Evolutionary conservation across 2,113 vertebrate species (phyloP).

Genomic region (Lagenorhynchus albirostris): DNA sequence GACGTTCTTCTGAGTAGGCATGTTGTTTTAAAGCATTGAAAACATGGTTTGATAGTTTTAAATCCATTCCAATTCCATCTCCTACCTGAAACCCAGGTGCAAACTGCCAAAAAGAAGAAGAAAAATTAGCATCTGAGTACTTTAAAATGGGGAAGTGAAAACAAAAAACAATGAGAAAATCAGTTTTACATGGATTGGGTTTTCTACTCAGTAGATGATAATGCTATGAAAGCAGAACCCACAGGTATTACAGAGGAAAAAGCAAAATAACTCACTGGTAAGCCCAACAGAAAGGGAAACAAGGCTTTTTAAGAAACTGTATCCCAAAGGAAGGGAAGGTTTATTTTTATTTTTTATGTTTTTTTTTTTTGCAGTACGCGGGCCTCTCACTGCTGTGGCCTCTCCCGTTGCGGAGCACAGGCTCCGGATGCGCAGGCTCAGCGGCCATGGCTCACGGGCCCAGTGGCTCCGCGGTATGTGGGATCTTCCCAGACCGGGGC

Average conservation of each 20-base stretch:
- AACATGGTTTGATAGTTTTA: constrained; percentile 97
- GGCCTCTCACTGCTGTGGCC: no score
- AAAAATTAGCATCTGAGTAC: background rate
- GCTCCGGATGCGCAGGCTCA: no score
- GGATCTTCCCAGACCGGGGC: no score
- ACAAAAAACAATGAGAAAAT: background rate
- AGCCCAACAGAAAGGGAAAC: background rate
- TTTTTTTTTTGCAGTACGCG: no score
- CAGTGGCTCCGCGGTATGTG: no score
- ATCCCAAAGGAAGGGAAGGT: background rate
- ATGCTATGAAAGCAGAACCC: background rate
- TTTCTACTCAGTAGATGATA: background rate
- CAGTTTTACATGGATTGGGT: background rate
- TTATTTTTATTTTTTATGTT: background rate
- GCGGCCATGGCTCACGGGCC: no score
- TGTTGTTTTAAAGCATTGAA: constrained; percentile 98
- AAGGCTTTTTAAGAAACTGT: background rate
- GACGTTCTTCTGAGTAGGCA: constrained; percentile 92
- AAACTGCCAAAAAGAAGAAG: constrained; percentile 84
- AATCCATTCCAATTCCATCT: constrained; percentile 96
- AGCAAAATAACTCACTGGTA: background rate
- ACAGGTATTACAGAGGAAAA: background rate
- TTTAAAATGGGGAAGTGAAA: background rate
- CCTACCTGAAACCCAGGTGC: constrained; percentile 95
- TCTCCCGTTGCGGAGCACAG: no score